Evolutionary conservation across 1,140 invertebrate genomes (phyloP), one percentile per base, ranked within the genome.

Genomic region (Drosophila punjabiensis): DNA sequence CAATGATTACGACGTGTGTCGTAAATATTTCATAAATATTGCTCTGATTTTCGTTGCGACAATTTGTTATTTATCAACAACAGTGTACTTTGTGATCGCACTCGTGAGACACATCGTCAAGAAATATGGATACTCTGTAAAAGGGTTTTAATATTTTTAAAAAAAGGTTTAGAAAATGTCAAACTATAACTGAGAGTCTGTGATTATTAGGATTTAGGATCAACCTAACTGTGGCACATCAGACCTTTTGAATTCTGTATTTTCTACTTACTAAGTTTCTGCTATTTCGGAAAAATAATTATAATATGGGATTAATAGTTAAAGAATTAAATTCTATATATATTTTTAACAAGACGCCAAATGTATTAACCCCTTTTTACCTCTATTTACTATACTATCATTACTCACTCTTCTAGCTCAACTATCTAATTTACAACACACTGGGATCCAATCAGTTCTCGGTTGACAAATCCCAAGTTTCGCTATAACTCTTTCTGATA

Each of bases 11-110:
- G 85, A 89, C 85, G 81, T 89, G 85, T 76, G 86, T 80, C 85
- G 62, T 89, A 89, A 89, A 89, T 53, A 89, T 85, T 89, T 90
- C 85, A 89, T 89, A 90, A 89, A 89, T 90, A 89, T 89, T 85
- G 85, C 85, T 89, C 86, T 89, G 85, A 89, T 89, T 89, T 89
- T 89, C 86, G 81, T 89, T 85, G 85, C 85, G 86, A 89, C 85
- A 89, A 89, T 89, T 85, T 89, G 78, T 89, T 89, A 90, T 90
- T 89, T 75, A 88, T 90, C 86, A 85, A 82, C 86, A 85, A 82
- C 79, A 88, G 75, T 79, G 68, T 87, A 64, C 52, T 70, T 74
- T 78, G 75, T 20, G 43, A 61, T 56, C 33, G 37, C 14, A 43
- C 39, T 48, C 20, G 11, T 32, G 37, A 43, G 0, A 16, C 11